Evolutionary conservation across 53 echinoderm and acorn worm species (phyloP).

Genomic region (Luidia sarsii): DNA sequence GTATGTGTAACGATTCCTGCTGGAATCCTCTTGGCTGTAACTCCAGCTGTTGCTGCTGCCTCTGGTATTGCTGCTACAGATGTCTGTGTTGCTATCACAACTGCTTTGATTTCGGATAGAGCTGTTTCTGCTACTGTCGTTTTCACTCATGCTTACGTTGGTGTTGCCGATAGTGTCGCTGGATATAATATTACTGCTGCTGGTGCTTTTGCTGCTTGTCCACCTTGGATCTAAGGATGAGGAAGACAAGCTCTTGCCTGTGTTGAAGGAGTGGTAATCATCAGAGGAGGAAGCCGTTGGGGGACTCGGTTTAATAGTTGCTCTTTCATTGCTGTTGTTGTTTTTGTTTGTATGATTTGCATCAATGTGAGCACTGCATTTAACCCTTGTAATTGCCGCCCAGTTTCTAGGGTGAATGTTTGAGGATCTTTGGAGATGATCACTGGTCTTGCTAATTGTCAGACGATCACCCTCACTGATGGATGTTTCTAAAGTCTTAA

Average conservation of each 20-base stretch:
- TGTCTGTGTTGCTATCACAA: background rate
- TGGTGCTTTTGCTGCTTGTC: background rate
- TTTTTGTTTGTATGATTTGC: conserved; percentile 15
- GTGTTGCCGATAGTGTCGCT: background rate
- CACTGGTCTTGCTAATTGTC: background rate
- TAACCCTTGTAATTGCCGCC: too few species aligned
- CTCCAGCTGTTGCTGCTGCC: too few species aligned
- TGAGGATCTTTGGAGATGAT: conserved; percentile 34
- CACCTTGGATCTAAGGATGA: background rate
- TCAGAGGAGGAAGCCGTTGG: background rate
- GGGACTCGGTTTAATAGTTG: background rate
- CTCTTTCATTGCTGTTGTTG: conserved; percentile 11
- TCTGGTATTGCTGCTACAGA: background rate
- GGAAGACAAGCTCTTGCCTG: background rate
- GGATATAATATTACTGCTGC: background rate
- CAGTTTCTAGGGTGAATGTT: too few species aligned
- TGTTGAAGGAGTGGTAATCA: background rate
- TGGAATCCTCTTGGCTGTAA: background rate
- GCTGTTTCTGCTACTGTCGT: too few species aligned
- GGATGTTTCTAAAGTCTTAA: background rate
- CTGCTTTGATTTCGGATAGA: too few species aligned
- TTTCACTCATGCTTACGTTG: too few species aligned
- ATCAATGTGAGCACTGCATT: background rate
- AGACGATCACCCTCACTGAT: background rate
- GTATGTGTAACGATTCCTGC: conserved; percentile 4